phyloP scores from a whole-genome alignment of 2,888 invertebrate species.

The Cryptocephalus primarius region DNA sequence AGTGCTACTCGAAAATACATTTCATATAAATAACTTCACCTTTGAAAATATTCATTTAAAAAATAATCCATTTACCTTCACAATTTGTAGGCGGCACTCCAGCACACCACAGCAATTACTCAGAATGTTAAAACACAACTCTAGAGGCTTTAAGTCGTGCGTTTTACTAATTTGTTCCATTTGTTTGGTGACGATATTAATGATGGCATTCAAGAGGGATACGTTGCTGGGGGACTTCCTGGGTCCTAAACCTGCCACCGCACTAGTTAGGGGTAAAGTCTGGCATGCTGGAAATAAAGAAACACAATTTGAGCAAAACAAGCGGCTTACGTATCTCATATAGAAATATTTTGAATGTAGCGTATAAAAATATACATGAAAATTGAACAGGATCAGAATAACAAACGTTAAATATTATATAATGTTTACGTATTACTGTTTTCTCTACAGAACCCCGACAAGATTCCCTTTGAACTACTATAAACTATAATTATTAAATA shows the following conservation, averaged over 20 bases:
- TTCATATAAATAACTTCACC: not conserved
- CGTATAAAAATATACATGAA: too few relatives aligned
- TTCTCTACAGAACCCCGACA: too few relatives aligned
- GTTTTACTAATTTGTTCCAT: constrained; percentile 40
- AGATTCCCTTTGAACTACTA: too few relatives aligned
- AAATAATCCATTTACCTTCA: constrained; percentile 43
- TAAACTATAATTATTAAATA: too few relatives aligned
- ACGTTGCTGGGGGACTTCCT: constrained; percentile 40
- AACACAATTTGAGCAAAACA: not conserved
- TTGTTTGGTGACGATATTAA: constrained; percentile 40
- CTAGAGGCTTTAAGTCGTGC: constrained; percentile 36
- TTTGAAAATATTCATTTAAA: not conserved
- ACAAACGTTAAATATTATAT: too few relatives aligned
- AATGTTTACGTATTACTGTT: too few relatives aligned
- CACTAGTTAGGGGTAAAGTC: constrained; percentile 41
- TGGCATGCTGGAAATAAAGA: constrained; percentile 35
- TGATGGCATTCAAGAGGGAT: constrained; percentile 43
- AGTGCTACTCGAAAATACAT: not conserved
- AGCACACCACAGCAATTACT: constrained; percentile 44
- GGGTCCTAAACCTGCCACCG: constrained; percentile 40
- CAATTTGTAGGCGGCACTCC: constrained; percentile 49
- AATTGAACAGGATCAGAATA: too few relatives aligned
- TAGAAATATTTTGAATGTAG: too few relatives aligned
- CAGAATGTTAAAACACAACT: constrained; percentile 40
- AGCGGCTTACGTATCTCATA: not conserved